Conservation (phyloP, 2,888 invertebrate species). For the Apamea monoglypha region DNA sequence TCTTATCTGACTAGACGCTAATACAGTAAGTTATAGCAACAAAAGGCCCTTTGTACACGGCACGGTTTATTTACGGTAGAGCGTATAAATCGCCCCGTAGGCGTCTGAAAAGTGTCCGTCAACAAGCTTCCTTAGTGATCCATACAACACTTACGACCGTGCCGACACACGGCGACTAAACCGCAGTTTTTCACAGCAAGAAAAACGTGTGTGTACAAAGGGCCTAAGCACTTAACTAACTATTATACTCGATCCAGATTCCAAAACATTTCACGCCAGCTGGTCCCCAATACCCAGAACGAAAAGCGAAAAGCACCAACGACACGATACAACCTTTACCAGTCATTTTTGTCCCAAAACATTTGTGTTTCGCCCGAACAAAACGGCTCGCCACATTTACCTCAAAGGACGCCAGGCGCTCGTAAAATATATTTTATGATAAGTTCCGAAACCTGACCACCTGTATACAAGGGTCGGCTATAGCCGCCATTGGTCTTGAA, state of each 20-base stretch:
- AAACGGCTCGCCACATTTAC: constrained; percentile 48
- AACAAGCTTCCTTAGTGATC: background rate
- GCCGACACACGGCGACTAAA: background rate
- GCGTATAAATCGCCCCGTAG: no score
- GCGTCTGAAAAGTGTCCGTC: no score
- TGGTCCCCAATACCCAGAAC: constrained; percentile 5
- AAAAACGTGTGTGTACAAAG: background rate
- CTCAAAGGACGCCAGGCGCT: constrained; percentile 46
- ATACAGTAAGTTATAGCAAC: background rate
- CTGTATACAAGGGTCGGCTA: constrained; percentile 54
- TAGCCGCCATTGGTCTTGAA: constrained; percentile 57
- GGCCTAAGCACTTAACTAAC: background rate
- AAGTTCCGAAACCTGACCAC: constrained; percentile 58
- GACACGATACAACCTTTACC: constrained; percentile 34
- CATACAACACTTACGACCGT: background rate
- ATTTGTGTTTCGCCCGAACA: constrained; percentile 50
- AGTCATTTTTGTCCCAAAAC: constrained; percentile 50
- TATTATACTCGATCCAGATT: background rate
- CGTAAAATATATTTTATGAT: constrained; percentile 66
- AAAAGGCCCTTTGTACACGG: background rate
- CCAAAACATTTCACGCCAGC: background rate
- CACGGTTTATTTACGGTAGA: no score
- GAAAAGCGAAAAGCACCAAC: background rate
- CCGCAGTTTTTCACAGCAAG: background rate
- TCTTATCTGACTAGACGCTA: background rate